Base-by-base conservation (phyloP, 1,140 invertebrate genomes). In the Drosophila oshimai region DNA sequence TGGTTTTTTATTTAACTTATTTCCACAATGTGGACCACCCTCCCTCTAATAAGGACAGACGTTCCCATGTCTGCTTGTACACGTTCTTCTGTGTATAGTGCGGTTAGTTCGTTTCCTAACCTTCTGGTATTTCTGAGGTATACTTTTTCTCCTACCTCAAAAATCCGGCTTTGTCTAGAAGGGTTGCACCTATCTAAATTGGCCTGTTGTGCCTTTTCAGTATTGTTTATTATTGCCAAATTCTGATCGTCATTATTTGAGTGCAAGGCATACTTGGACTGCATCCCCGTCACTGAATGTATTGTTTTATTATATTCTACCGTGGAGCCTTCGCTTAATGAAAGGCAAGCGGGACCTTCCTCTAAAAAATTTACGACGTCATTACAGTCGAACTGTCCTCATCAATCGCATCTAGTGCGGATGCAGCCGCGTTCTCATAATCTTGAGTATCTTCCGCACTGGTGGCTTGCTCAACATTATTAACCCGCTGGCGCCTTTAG, bases 101-200 rank as follows among this genome's bases (percentile, higher is more conserved):
- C n/a, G n/a, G n/a, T n/a, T n/a, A 31, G 29, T 31, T 31, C 10
- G 10, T 31, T 31, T n/a, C 29, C 29, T 31, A 31, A 31, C 7
- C 29, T 31, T 31, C 10, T 31, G 9, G 9, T 31, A n/a, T 10
- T 31, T 31, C 10, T 31, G 0, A 31, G 29, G 29, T 31, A 31
- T 34, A 55, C 51, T 36, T 53, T 41, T 42, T 55, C 37, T 34
- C 39, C 51, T 55, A 55, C 51, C 39, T 55, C 51, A 29, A 55
- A 34, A 44, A 55, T 29, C 10, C 39, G 15, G 39, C 29, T 44
- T 44, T 55, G 18, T 39, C 17, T 51, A 28, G 22, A 29, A 2
- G 42, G 42, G 24, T 17, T 15, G 24, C n/a, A n/a, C n/a, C n/a
- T n/a, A n/a, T n/a, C n/a, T n/a, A n/a, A n/a, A n/a, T n/a, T n/a